Conservation (phyloP, 2,888 invertebrate genomes). For the Oxyteleia sp. region DNA sequence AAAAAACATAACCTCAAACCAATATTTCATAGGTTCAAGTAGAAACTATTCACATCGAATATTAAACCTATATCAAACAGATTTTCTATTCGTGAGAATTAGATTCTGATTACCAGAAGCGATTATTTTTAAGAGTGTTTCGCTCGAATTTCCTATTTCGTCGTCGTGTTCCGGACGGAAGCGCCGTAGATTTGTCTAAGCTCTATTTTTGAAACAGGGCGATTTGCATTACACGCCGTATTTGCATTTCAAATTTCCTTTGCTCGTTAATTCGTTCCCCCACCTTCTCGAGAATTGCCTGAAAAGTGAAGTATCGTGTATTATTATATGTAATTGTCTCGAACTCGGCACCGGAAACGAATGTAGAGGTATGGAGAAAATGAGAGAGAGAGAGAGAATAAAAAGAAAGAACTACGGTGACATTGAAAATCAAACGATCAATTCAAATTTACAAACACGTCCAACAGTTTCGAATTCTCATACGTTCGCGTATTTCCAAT, state of each 20-base stretch:
- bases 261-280: conserved; percentile 30
- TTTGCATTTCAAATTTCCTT: conserved; percentile 34
- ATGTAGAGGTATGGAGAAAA: background rate
- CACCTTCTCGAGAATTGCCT: conserved; percentile 16
- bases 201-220: conserved; percentile 33
- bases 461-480: too few species aligned
- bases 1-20: too few species aligned
- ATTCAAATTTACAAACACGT: background rate
- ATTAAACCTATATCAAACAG: too few species aligned
- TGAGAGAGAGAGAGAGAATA: too few species aligned
- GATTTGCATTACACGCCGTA: conserved; percentile 33
- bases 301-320: conserved; percentile 13
- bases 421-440: conserved; percentile 7
- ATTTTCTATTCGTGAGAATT: too few species aligned
- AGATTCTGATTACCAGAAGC: too few species aligned
- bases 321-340: conserved; percentile 14
- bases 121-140: too few species aligned
- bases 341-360: conserved; percentile 6
- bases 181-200: conserved; percentile 22
- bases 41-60: too few species aligned
- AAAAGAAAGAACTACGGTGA: too few species aligned
- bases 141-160: conserved; percentile 21
- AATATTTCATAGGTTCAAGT: too few species aligned
- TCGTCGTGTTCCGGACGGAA: conserved; percentile 29
- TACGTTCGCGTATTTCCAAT: too few species aligned